Evolutionary conservation across 2,113 vertebrate species (phyloP).

Genomic region (Protobothrops mucrosquamatus): DNA sequence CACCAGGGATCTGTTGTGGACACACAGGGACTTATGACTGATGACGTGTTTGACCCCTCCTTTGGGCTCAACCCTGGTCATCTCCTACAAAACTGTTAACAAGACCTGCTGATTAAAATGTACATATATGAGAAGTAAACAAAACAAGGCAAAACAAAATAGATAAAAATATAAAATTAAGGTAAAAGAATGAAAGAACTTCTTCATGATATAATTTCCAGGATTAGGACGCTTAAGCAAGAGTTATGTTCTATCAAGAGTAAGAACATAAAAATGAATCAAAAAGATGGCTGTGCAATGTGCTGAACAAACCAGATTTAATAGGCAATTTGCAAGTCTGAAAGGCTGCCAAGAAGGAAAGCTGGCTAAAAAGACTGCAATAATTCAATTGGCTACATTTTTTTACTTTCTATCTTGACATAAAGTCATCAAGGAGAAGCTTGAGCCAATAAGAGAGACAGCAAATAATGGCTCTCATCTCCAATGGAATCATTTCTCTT

Average conservation of each 20-base stretch:
- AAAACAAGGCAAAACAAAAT: not conserved
- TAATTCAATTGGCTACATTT: not conserved
- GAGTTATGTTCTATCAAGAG: not conserved
- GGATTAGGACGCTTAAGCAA: not conserved
- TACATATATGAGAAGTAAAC: not conserved
- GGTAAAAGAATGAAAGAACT: not conserved
- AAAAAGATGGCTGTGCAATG: not conserved
- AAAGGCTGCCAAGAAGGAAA: not conserved
- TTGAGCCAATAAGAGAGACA: too few species aligned
- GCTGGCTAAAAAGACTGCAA: not conserved
- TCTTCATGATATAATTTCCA: not conserved
- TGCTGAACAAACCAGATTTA: not conserved
- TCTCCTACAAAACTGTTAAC: not conserved
- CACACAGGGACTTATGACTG: too few species aligned
- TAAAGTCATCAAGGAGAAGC: too few species aligned
- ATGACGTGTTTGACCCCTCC: too few species aligned
- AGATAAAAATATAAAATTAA: not conserved
- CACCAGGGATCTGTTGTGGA: too few species aligned
- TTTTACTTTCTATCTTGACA: not conserved
- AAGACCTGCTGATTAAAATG: not conserved
- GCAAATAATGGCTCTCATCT: too few species aligned
- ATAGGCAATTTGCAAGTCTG: not conserved
- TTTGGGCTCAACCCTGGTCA: too few species aligned
- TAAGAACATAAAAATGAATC: not conserved
- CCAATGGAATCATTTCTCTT: too few species aligned